A percentile compares a stretch with the other conserved stretches of the same genome.
Evolutionary conservation across 2,113 vertebrate species (phyloP).

Genomic region (Collichthys lucidus): DNA sequence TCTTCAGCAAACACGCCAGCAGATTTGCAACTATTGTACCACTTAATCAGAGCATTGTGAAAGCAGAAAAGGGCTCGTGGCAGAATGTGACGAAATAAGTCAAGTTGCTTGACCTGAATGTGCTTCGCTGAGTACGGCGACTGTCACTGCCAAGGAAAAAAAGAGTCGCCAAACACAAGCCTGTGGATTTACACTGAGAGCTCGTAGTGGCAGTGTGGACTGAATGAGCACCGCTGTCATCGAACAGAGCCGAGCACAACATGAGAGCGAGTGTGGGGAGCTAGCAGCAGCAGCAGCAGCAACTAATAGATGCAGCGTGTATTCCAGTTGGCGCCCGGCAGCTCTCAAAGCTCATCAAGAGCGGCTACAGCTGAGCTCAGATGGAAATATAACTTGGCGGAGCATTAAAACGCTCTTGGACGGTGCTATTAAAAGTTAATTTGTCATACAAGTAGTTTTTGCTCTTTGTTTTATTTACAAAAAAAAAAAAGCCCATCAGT

Average conservation of each 20-base stretch:
- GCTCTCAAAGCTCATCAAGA: slow-evolving; percentile 31
- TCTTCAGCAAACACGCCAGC: slow-evolving; percentile 74
- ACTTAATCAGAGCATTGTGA: slow-evolving; percentile 73
- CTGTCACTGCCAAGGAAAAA: slow-evolving; percentile 50
- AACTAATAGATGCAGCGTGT: slow-evolving; percentile 60
- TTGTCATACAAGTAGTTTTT: slow-evolving; percentile 1
- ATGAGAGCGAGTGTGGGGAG: slow-evolving; percentile 20
- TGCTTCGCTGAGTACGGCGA: slow-evolving; percentile 53
- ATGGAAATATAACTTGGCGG: slow-evolving; percentile 2
- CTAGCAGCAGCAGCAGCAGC: too few relatives aligned
- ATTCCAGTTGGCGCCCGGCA: slow-evolving; percentile 20
- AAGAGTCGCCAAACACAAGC: slow-evolving; percentile 56
- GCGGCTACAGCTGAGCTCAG: slow-evolving; percentile 27
- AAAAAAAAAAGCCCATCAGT: slow-evolving; percentile 20
- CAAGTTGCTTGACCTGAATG: slow-evolving; percentile 74
- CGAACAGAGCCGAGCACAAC: slow-evolving; percentile 42
- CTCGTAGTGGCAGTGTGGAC: slow-evolving; percentile 23
- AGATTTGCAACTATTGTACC: slow-evolving; percentile 75
- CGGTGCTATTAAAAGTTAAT: slow-evolving; percentile 1
- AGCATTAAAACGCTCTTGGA: slow-evolving; percentile 15
- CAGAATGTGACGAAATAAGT: slow-evolving; percentile 67
- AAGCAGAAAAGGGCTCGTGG: slow-evolving; percentile 61
- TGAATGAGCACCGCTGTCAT: slow-evolving; percentile 62
- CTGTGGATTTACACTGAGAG: slow-evolving; percentile 50
- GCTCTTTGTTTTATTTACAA: slow-evolving; percentile 11